Percentiles rank a stretch among this genome's conserved stretches.
phyloP scores from a whole-genome alignment of 2,888 invertebrate genomes.

The Eupithecia inturbata region DNA sequence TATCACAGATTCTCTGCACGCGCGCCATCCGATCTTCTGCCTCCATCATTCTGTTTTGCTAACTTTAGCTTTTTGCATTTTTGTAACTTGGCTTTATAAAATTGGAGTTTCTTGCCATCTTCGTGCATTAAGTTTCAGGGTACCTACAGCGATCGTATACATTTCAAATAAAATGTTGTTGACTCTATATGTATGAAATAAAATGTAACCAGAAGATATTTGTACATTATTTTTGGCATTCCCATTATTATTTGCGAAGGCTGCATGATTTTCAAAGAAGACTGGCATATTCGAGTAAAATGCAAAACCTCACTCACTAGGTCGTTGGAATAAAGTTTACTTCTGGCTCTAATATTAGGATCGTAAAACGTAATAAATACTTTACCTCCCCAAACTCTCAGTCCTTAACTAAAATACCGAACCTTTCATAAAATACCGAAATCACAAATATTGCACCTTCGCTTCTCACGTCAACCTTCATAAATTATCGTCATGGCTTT shows the following conservation, averaged over 20 bases:
- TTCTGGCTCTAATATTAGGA: not conserved
- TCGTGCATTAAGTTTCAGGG: not conserved
- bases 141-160: not conserved
- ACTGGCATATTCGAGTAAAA: not conserved
- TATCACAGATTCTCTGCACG: constrained; percentile 58
- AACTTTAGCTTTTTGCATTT: constrained; percentile 26
- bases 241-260: not conserved
- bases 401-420: constrained; percentile 39
- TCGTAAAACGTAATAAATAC: not conserved
- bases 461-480: constrained; percentile 62
- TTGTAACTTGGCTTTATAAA: not conserved
- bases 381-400: not conserved
- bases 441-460: constrained; percentile 46
- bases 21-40: constrained; percentile 51
- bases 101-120: not conserved
- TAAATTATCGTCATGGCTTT: constrained; percentile 56
- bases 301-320: not conserved
- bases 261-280: not conserved
- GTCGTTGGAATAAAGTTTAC: not conserved
- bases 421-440: constrained; percentile 34
- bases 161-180: not conserved
- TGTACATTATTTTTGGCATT: not conserved
- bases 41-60: constrained; percentile 27
- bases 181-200: not conserved
- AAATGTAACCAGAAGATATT: not conserved